phyloP scores from a whole-genome alignment of 2,888 invertebrate genomes.

The Nephrotoma appendiculata region DNA sequence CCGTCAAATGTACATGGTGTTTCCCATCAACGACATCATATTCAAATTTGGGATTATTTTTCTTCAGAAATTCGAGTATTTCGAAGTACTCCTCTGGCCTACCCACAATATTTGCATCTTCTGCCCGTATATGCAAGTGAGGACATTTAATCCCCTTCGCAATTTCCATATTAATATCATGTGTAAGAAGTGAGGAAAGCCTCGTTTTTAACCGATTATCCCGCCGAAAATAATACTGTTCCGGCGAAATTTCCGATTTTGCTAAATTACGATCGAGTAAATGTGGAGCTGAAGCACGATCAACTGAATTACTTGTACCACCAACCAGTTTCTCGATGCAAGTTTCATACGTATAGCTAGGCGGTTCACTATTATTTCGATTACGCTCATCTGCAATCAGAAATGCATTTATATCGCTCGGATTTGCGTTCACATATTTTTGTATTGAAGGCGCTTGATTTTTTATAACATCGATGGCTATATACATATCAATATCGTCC shows the following conservation, averaged over 20 bases:
- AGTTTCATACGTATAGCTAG: constrained; percentile 45
- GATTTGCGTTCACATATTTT: constrained; percentile 20
- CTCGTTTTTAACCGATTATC: constrained; percentile 46
- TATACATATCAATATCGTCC: constrained; percentile 29
- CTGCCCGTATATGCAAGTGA: constrained; percentile 21
- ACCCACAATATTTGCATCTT: neutral
- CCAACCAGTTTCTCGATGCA: constrained; percentile 38
- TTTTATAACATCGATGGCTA: constrained; percentile 13
- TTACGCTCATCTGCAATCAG: neutral
- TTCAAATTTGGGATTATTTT: constrained; percentile 39
- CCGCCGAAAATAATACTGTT: constrained; percentile 46
- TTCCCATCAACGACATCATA: constrained; percentile 48
- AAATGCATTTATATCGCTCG: neutral
- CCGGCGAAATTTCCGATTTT: constrained; percentile 38
- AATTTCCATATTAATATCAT: constrained; percentile 38
- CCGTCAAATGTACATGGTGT: constrained; percentile 62
- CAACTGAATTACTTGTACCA: constrained; percentile 41
- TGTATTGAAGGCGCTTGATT: constrained; percentile 21
- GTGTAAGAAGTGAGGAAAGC: constrained; percentile 7
- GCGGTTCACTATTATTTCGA: constrained; percentile 37
- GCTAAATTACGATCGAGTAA: constrained; percentile 41
- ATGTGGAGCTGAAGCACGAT: constrained; percentile 37
- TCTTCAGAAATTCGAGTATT: constrained; percentile 34
- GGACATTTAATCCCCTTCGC: constrained; percentile 44
- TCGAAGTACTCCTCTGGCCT: constrained; percentile 21